Conservation (phyloP, 2,797 vertebrate genomes). For the Uromys caudimaculatus region DNA sequence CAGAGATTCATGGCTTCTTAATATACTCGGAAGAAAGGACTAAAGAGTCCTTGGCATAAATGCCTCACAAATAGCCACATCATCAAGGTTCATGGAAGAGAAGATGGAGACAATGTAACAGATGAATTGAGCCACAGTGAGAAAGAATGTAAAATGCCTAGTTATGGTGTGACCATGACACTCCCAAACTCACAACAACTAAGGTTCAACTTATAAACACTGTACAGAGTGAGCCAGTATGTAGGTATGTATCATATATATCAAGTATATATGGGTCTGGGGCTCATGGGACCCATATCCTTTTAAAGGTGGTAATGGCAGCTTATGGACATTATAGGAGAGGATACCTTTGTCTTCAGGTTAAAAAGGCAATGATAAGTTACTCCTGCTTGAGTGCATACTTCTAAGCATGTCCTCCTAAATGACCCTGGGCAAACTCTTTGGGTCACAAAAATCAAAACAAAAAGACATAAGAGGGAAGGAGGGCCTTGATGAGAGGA, state of each 20-base stretch:
- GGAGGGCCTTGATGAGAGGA: not conserved
- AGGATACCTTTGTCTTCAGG: not conserved
- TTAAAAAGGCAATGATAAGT: not conserved
- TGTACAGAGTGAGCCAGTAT: not conserved
- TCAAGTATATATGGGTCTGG: not conserved
- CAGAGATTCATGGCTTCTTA: not conserved
- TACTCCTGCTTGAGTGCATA: not conserved
- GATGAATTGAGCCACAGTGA: not conserved
- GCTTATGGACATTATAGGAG: not conserved
- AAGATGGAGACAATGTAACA: not conserved
- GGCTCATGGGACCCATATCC: fast-evolving
- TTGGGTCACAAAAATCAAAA: not conserved
- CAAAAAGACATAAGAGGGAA: not conserved
- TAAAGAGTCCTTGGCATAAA: not conserved
- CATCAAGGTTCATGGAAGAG: not conserved
- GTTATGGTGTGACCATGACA: not conserved
- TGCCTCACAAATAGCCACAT: not conserved
- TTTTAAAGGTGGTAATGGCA: not conserved
- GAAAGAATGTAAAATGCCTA: not conserved
- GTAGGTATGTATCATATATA: not conserved
- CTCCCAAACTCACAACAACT: not conserved
- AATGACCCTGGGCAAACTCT: not conserved
- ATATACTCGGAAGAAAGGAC: not conserved
- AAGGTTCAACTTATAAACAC: not conserved
- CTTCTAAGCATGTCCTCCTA: not conserved